These are phyloP conservation scores for Ernsta delagoae DNA, from an alignment of 2,888 invertebrate species.

Conservation along the genomic window DNA sequence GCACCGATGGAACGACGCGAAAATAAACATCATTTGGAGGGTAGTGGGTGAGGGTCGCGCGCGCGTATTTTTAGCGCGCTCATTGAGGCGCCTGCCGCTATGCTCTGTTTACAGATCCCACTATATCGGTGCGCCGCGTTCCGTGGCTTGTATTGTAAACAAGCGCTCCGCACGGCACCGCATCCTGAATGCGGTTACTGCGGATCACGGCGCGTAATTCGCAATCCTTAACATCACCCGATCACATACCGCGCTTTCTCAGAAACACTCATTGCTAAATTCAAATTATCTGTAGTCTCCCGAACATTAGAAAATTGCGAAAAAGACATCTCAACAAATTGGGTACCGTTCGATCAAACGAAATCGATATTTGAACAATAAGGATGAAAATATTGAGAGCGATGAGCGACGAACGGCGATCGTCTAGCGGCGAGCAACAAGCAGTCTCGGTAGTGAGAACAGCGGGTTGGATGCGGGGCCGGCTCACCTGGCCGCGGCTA, in stretches of 20 bases:
- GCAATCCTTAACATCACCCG: constrained; percentile 2
- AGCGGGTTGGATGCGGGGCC: constrained; percentile 44
- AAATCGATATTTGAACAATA: neutral
- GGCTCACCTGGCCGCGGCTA: constrained; percentile 65
- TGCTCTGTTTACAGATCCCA: constrained; percentile 40
- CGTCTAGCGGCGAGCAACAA: constrained; percentile 8
- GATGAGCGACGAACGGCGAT: neutral
- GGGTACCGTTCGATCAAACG: neutral
- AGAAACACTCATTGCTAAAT: neutral
- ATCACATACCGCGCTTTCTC: neutral
- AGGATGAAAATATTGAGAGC: neutral
- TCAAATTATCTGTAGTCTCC: neutral
- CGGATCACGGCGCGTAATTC: neutral
- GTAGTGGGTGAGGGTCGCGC: constrained; percentile 72
- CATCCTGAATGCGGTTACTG: constrained; percentile 31
- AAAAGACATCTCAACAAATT: neutral
- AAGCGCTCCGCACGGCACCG: constrained; percentile 38
- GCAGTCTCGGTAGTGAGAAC: constrained; percentile 46
- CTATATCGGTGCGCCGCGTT: constrained; percentile 37
- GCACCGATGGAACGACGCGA: constrained; percentile 43
- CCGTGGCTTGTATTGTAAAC: constrained; percentile 26
- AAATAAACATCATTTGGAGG: constrained; percentile 61
- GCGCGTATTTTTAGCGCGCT: constrained; percentile 66
- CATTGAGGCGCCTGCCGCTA: constrained; percentile 54
- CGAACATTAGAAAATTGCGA: neutral